Conservation (phyloP, 2,113 vertebrate genomes). For the Pelvicachromis taeniatus region DNA sequence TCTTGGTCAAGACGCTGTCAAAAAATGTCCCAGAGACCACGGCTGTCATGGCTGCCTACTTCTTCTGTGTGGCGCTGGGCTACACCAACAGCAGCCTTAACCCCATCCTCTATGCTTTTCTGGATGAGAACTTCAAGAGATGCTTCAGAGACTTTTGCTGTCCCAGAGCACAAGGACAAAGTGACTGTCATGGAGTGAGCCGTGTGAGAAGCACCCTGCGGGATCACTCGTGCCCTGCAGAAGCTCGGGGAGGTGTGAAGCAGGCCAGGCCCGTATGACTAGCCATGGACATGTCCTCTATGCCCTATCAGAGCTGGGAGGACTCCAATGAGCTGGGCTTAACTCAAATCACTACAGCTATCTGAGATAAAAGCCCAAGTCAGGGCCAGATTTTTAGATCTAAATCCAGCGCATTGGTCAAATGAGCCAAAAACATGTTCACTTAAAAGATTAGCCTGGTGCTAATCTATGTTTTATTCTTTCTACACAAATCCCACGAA, state of each 20-base stretch:
- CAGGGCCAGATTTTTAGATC: neutral
- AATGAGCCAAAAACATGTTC: neutral
- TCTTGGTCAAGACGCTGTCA: conserved; percentile 84
- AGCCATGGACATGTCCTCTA: conserved; percentile 87
- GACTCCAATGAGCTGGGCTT: conserved; percentile 83
- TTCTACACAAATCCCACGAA: neutral
- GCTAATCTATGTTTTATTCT: neutral
- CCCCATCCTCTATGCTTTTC: conserved; percentile 80
- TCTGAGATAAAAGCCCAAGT: conserved; percentile 56
- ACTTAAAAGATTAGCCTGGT: neutral
- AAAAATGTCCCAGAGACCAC: conserved; percentile 85
- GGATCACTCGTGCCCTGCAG: conserved; percentile 78
- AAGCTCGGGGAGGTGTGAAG: conserved; percentile 59
- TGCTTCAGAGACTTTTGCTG: conserved; percentile 97
- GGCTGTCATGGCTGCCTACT: conserved; percentile 87
- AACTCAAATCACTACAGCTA: conserved; percentile 87
- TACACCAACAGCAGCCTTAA: conserved; percentile 98
- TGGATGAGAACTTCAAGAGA: conserved; percentile 95
- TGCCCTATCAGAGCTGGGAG: conserved; percentile 74
- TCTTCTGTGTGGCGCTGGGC: conserved; percentile 94
- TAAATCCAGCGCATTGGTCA: neutral
- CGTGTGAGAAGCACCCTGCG: conserved; percentile 83
- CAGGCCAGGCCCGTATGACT: conserved; percentile 91
- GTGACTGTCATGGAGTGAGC: conserved; percentile 77
- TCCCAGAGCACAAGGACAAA: conserved; percentile 66